These are phyloP conservation scores for Paracanthobrama guichenoti DNA, from an alignment of 2,113 vertebrate genomes.

Conservation along the genomic window DNA sequence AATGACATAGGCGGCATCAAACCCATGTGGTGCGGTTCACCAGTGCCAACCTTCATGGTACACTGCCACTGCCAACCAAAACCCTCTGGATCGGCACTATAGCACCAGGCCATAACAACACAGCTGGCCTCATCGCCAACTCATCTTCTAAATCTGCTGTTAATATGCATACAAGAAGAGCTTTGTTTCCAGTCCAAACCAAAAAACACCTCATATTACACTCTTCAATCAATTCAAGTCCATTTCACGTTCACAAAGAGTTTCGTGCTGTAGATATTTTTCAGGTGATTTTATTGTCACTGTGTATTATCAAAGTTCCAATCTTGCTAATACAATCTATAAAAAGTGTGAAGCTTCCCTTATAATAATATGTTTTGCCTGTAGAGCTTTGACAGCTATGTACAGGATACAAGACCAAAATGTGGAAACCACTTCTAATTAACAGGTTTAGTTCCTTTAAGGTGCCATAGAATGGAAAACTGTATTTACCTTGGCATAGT, in stretches of 20 bases:
- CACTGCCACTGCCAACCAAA: slow-evolving; percentile 12
- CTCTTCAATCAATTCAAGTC: not conserved
- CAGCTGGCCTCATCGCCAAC: not conserved
- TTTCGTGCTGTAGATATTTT: not conserved
- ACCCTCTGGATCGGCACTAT: slow-evolving; percentile 1
- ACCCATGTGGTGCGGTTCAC: not conserved
- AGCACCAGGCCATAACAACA: slow-evolving; percentile 10
- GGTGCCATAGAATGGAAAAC: too few relatives aligned
- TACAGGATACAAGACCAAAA: not conserved
- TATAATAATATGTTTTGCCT: not conserved
- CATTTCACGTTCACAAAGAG: not conserved
- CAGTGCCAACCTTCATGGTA: not conserved
- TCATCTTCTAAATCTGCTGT: not conserved
- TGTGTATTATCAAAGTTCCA: not conserved
- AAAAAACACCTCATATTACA: not conserved
- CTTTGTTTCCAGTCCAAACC: not conserved
- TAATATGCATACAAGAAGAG: slow-evolving; percentile 1
- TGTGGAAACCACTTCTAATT: not conserved
- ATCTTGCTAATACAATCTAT: not conserved
- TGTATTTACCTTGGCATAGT: too few relatives aligned
- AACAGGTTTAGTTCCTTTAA: not conserved
- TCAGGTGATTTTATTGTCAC: not conserved
- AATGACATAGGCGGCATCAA: slow-evolving; percentile 12
- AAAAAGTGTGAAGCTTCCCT: not conserved
- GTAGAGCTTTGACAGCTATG: not conserved